A percentile compares a stretch with the other conserved stretches of the same genome.
Conservation (phyloP, 2,113 vertebrate species). For the Oreotragus oreotragus region DNA sequence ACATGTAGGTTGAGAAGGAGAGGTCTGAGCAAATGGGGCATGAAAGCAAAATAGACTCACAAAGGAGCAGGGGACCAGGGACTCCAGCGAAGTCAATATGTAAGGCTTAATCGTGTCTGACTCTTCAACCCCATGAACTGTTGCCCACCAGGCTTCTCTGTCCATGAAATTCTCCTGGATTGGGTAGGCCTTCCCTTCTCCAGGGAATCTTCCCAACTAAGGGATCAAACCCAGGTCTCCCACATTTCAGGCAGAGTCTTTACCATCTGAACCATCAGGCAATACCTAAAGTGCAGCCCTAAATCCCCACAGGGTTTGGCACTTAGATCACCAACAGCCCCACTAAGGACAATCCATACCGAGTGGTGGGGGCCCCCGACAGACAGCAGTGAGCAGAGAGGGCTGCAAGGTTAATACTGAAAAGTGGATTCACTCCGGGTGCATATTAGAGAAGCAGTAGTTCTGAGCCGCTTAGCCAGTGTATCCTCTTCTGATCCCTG, state of each 20-base stretch:
- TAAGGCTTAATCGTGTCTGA: background rate
- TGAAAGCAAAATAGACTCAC: background rate
- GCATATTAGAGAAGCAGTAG: background rate
- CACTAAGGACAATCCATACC: background rate
- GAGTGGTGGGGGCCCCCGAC: too few species aligned
- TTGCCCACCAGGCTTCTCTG: background rate
- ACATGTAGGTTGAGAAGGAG: background rate
- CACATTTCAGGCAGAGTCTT: background rate
- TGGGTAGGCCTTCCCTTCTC: too few species aligned
- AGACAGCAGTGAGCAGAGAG: background rate
- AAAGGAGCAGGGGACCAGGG: background rate
- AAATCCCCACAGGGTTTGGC: background rate
- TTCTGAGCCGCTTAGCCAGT: background rate
- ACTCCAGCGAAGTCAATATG: background rate
- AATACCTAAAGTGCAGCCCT: background rate
- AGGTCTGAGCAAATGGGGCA: background rate
- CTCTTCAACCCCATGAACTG: background rate
- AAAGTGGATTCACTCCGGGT: background rate
- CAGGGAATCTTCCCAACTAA: background rate
- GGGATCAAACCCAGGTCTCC: background rate
- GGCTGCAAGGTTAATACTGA: background rate
- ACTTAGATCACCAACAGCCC: too few species aligned
- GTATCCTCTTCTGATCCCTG: background rate
- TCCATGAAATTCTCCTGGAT: background rate
- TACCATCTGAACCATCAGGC: background rate